Conservation (phyloP, 2,888 invertebrate genomes). For the Chrysolina oricalcia region DNA sequence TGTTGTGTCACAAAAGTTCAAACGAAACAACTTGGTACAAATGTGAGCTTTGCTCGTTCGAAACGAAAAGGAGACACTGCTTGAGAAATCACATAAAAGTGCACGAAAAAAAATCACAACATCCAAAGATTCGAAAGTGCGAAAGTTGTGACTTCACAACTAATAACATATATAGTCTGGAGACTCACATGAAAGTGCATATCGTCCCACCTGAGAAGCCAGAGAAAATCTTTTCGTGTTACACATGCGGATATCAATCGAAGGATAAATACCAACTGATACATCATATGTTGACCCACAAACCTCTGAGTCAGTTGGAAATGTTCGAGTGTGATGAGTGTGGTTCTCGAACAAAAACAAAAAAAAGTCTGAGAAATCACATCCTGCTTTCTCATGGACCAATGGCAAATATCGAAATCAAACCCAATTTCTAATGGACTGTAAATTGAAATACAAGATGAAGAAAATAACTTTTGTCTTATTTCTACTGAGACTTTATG, state of each 20-base stretch:
- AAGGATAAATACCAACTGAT: not conserved
- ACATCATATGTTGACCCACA: not conserved
- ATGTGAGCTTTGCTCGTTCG: slow-evolving; percentile 27
- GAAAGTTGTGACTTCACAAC: slow-evolving; percentile 21
- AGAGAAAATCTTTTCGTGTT: not conserved
- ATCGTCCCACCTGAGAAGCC: not conserved
- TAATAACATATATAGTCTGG: slow-evolving; percentile 10
- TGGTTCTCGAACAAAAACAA: not conserved
- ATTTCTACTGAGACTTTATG: too few relatives aligned
- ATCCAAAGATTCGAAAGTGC: slow-evolving; percentile 7
- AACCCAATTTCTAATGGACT: slow-evolving; percentile 9
- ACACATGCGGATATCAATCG: slow-evolving; percentile 5
- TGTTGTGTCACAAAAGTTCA: slow-evolving; percentile 22
- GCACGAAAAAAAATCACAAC: slow-evolving; percentile 25
- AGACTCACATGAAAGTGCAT: slow-evolving; percentile 13
- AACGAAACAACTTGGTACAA: slow-evolving; percentile 15
- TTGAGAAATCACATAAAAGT: slow-evolving; percentile 26
- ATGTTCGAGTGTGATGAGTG: slow-evolving; percentile 12
- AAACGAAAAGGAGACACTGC: slow-evolving; percentile 28
- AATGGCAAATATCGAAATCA: not conserved
- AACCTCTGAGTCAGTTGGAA: not conserved
- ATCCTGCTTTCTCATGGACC: not conserved
- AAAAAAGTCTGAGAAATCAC: not conserved
- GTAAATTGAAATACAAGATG: too few relatives aligned
- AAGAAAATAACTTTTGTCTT: too few relatives aligned